Conservation (phyloP, 1,140 invertebrate genomes). For the Drosophila insularis region DNA sequence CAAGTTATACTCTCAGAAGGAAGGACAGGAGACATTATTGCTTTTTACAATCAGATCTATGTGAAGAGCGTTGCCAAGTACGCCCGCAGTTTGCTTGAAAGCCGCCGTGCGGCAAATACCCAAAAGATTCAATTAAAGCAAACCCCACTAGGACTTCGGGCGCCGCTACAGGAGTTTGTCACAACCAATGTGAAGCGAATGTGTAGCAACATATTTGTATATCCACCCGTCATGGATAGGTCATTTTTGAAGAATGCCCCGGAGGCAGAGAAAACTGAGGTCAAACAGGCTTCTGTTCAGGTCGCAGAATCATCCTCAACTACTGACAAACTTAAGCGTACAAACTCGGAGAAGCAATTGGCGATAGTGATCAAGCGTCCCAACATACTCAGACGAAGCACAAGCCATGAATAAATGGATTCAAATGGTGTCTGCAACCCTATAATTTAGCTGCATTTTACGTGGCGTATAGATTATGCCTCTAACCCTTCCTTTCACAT, state of each 20-base stretch:
- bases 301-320: background rate
- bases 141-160: background rate
- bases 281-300: background rate
- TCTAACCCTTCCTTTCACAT: background rate
- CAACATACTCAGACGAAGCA: constrained; percentile 52
- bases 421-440: background rate
- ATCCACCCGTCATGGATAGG: constrained; percentile 16
- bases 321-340: constrained; percentile 29
- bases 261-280: background rate
- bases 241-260: background rate
- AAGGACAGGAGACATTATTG: constrained; percentile 42
- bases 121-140: background rate
- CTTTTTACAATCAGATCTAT: constrained; percentile 59
- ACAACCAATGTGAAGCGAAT: background rate
- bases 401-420: constrained; percentile 29
- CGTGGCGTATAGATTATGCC: constrained; percentile 30
- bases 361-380: constrained; percentile 26
- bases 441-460: constrained; percentile 22
- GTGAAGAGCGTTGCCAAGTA: constrained; percentile 40
- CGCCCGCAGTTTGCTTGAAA: constrained; percentile 16
- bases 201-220: constrained; percentile 23
- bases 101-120: background rate
- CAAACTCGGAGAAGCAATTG: constrained; percentile 37
- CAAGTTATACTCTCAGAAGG: constrained; percentile 87
- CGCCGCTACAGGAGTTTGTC: constrained; percentile 11